Evolutionary conservation across 2,113 vertebrate genomes (phyloP).

Genomic region (Lipophrys pholis): DNA sequence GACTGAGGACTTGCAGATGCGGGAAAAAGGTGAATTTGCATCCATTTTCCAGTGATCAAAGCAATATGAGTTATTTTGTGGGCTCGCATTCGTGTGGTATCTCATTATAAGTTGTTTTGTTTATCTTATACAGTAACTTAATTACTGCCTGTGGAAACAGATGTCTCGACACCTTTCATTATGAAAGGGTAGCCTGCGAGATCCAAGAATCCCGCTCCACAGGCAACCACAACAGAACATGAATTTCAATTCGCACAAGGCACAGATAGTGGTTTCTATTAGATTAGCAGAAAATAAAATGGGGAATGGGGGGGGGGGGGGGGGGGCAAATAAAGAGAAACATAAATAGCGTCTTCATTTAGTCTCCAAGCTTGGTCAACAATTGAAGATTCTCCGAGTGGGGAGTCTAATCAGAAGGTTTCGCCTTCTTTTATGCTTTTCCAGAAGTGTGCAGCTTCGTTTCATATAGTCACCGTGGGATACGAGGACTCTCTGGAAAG

Average conservation of each 20-base stretch:
- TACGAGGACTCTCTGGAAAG: constrained; percentile 7
- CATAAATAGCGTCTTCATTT: constrained; percentile 53
- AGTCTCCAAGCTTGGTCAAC: constrained; percentile 53
- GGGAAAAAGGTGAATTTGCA: constrained; percentile 47
- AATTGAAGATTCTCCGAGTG: constrained; percentile 22
- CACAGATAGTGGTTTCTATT: constrained; percentile 23
- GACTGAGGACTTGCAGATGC: constrained; percentile 27
- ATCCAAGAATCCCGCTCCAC: constrained; percentile 66
- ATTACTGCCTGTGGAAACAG: constrained; percentile 78
- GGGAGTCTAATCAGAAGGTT: constrained; percentile 19
- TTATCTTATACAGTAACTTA: constrained; percentile 74
- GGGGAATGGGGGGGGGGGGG: not conserved
- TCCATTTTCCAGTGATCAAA: constrained; percentile 68
- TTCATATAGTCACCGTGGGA: constrained; percentile 39
- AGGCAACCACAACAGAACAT: constrained; percentile 48
- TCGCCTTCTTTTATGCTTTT: constrained; percentile 28
- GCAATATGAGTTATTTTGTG: constrained; percentile 28
- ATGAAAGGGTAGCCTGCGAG: constrained; percentile 56
- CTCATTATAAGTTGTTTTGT: constrained; percentile 77
- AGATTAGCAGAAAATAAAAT: constrained; percentile 42
- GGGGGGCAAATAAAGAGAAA: constrained; percentile 42
- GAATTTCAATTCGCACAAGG: constrained; percentile 47
- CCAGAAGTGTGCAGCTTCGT: constrained; percentile 18
- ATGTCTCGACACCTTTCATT: constrained; percentile 76
- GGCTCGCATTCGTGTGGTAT: constrained; percentile 50